Base-by-base conservation (phyloP, 64 coral and sea anemone genomes). In the Pachyseris speciosa region DNA sequence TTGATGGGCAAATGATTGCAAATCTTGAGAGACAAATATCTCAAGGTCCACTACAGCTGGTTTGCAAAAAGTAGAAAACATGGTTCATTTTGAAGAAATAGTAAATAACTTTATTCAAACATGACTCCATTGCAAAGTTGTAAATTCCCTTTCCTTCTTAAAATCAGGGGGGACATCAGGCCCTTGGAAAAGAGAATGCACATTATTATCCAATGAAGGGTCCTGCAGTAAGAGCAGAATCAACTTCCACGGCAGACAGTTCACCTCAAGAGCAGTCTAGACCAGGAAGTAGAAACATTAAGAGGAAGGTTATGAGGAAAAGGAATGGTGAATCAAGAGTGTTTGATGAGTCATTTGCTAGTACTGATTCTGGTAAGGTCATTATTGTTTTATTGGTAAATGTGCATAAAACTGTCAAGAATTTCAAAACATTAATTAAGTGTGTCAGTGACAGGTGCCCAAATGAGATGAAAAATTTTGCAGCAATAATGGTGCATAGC, bases 341-440 rank as follows among this genome's bases (percentile, higher is more conserved):
- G 19, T 99, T 99, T 95, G 96, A 99, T 90, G 96, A 99, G 66
- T 99, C 96, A 15, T 99, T 93, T 83, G 63, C 88, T 19, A 84
- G 86, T n/a, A 92, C 72, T 86, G 90, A 94, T 32, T 91, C 95
- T 87, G 91, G 95, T 98, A 83, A 48, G 68, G 86, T 30, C 2
- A 15, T 15, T 4, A 17, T 13, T 74, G 5, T 42, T 22, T 39
- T 3, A 5, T 11, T 7, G 24, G 43, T n/a, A n/a, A n/a, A n/a
- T n/a, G n/a, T n/a, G n/a, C n/a, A n/a, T n/a, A n/a, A n/a, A n/a
- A n/a, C n/a, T n/a, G n/a, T n/a, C n/a, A n/a, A n/a, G n/a, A n/a
- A n/a, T n/a, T n/a, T n/a, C n/a, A n/a, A n/a, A n/a, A n/a, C n/a
- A n/a, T n/a, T n/a, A n/a, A n/a, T n/a, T n/a, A n/a, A n/a, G n/a